Evolutionary conservation across 2,797 vertebrate genomes (phyloP), one percentile per base, ranked within the genome.

Genomic region (Rhinatrema bivittatum): DNA sequence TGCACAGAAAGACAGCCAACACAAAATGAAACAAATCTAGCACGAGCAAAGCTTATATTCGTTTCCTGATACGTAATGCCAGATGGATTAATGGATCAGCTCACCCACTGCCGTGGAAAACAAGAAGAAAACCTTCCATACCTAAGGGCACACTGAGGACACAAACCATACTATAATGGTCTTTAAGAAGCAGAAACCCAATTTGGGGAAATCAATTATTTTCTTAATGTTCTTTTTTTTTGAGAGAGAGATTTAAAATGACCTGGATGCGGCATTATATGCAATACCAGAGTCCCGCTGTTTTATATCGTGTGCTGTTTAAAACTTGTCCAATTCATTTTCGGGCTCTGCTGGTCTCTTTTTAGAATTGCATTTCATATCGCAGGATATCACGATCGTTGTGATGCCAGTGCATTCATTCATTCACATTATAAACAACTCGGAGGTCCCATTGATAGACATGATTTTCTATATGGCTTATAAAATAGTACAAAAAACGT

Each of bases 51-150:
- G 51, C 28, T 77, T 78, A 82, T 82, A 77, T 73, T 78, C 76
- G 69, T 78, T 81, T 78, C 69, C 62, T 70, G 65, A 75, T 80
- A 73, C 59, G 74, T 69, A 82, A 78, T 82, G 76, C 66, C 70
- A 73, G 75, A 71, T 70, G 75, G 74, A 84, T 79, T 80, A 82
- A 70, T 74, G 68, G 60, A 68, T 72, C 57, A 72, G 60, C 66
- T 78, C 67, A 63, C 62, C 62, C 58, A 74, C 70, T 70, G 74
- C 79, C 70, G 3, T 60, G 72, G 75, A 81, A 78, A 71, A 82
- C 72, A 75, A 76, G 84, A 70, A 75, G 72, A 64, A 72, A 76
- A 66, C 78, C 76, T 78, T 74, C 71, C 77, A 64, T 80, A 79
- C 60, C 62, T 78, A 64, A 68, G 53, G 70, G 68, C 66, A 60